These are phyloP conservation scores for Piprites chloris DNA, from an alignment of 2,113 vertebrate species.

Conservation along the genomic window DNA sequence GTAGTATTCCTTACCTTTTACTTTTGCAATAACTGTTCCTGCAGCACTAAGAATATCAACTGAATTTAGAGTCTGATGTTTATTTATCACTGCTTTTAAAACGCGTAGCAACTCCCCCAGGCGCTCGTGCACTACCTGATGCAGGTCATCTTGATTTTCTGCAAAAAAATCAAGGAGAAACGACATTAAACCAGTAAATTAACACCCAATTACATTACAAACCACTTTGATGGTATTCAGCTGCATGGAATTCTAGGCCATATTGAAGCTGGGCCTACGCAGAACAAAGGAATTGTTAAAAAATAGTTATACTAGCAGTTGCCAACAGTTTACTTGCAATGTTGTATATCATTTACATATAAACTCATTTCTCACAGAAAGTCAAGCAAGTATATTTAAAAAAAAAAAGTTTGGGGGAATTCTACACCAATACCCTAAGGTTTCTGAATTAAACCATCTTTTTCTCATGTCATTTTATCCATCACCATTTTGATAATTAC, in stretches of 20 bases:
- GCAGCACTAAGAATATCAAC: slow-evolving; percentile 92
- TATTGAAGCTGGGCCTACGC: not conserved
- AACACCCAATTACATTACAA: not conserved
- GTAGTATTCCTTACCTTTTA: slow-evolving; percentile 86
- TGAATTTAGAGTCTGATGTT: slow-evolving; percentile 92
- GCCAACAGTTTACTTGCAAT: not conserved
- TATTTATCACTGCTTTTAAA: slow-evolving; percentile 87
- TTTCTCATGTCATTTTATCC: not conserved
- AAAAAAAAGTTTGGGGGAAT: not conserved
- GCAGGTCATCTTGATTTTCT: slow-evolving; percentile 87
- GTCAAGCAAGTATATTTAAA: not conserved
- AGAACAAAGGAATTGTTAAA: not conserved
- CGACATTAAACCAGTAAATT: not conserved
- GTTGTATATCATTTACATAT: not conserved
- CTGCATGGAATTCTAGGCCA: not conserved
- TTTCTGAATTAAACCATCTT: not conserved
- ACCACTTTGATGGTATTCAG: not conserved
- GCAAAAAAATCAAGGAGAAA: slow-evolving; percentile 11
- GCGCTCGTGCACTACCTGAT: slow-evolving; percentile 88
- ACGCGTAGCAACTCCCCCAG: slow-evolving; percentile 89
- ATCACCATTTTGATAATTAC: not conserved
- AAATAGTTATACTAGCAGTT: not conserved
- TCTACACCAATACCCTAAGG: not conserved
- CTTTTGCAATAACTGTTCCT: slow-evolving; percentile 89
- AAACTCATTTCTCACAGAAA: not conserved